phyloP scores from a whole-genome alignment of 2,888 invertebrate species.

The Acleris sparsana region DNA sequence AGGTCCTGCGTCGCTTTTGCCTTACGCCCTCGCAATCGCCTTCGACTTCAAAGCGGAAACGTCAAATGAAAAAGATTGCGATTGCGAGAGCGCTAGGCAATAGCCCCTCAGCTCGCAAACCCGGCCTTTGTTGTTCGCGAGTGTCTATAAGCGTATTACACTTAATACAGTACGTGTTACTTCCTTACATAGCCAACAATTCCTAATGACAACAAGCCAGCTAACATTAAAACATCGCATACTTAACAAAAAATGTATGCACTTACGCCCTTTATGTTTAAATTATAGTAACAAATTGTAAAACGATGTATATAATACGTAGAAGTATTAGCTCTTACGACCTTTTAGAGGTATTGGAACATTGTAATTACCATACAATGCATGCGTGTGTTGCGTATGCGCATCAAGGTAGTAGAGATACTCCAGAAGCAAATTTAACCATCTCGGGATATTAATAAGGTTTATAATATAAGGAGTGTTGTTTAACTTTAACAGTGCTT shows the following conservation, averaged over 20 bases:
- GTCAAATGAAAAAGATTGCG: too few relatives aligned
- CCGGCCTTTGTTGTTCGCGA: too few relatives aligned
- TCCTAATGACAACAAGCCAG: slow-evolving; percentile 6
- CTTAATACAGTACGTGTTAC: slow-evolving; percentile 13
- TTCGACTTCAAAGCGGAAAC: too few relatives aligned
- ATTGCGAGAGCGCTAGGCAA: too few relatives aligned
- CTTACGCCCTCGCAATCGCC: too few relatives aligned
- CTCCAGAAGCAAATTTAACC: too few relatives aligned
- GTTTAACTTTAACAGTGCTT: too few relatives aligned
- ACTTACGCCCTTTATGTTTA: not conserved
- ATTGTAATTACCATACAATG: slow-evolving; percentile 78
- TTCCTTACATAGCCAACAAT: slow-evolving; percentile 17
- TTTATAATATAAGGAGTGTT: too few relatives aligned
- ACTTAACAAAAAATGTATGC: not conserved
- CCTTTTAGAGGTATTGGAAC: slow-evolving; percentile 45
- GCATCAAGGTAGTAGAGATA: slow-evolving; percentile 53
- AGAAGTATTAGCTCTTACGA: slow-evolving; percentile 4
- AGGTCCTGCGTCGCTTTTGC: too few relatives aligned
- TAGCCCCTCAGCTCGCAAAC: too few relatives aligned
- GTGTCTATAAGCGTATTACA: not conserved
- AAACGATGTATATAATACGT: not conserved
- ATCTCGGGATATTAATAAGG: too few relatives aligned
- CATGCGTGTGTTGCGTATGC: slow-evolving; percentile 68
- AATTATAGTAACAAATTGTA: not conserved
- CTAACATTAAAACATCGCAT: not conserved